phyloP scores from a whole-genome alignment of 1,140 invertebrate species.

The Cydia amplana region DNA sequence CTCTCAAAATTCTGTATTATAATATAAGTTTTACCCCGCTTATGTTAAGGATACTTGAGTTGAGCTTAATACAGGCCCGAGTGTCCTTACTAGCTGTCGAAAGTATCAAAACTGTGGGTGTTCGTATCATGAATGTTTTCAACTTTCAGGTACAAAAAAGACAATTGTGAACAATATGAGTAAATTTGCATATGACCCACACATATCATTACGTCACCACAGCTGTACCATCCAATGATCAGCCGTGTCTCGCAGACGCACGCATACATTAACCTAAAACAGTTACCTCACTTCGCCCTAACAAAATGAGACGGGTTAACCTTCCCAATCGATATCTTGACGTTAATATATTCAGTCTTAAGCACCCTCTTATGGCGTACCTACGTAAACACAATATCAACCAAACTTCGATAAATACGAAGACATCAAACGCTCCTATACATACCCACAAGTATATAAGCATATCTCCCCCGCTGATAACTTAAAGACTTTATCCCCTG shows the following conservation, averaged over 20 bases:
- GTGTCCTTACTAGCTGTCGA: no score
- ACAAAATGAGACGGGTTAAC: conserved; percentile 50
- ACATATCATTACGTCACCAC: neutral
- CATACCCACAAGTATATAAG: conserved; percentile 45
- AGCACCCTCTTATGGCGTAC: conserved; percentile 61
- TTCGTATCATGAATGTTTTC: no score
- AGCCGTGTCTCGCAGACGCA: conserved; percentile 24
- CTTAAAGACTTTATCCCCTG: conserved; percentile 79
- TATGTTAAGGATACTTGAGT: no score
- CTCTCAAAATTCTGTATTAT: no score
- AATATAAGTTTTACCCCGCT: no score
- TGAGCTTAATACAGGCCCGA: no score
- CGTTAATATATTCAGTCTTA: conserved; percentile 69
- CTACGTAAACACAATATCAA: conserved; percentile 57
- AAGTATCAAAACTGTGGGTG: no score
- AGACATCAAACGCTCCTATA: conserved; percentile 45
- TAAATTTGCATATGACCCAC: no score
- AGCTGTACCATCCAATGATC: conserved; percentile 18
- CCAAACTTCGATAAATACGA: conserved; percentile 58
- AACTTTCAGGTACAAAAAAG: no score
- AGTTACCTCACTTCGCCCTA: conserved; percentile 41
- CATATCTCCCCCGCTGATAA: conserved; percentile 66
- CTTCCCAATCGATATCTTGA: conserved; percentile 48
- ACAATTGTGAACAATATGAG: no score
- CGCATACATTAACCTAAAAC: conserved; percentile 39